Base-by-base conservation (phyloP, 2,888 invertebrate species). In the Apocheima hispidaria region DNA sequence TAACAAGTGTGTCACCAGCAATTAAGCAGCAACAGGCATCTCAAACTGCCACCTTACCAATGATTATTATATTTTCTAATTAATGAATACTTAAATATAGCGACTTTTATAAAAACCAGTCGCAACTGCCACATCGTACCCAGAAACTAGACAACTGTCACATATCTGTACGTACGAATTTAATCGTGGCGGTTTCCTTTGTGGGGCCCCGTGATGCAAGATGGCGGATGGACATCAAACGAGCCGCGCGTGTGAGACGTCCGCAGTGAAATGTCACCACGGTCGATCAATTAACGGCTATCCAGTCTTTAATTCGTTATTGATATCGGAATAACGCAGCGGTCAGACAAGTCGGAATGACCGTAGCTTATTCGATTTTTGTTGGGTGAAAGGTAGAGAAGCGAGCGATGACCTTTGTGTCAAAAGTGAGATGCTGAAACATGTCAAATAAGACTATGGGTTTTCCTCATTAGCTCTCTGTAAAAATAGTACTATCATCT, bases 191-290 rank as follows among this genome's bases (percentile, higher is more conserved):
- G 91, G 92, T 72, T 40, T 75, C 80, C 85, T 90, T 91, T 89
- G 86, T 81, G 75, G 68, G 53, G n/a, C 61, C 72, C 67, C 72
- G 74, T 68, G 70, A 71, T 66, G 59, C 75, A 84, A 83, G 79
- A 86, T 82, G 87, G 84, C 85, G 78, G 79, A 54, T 38, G 60
- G 54, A 63, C 77, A 83, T 88, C 88, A 92, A 90, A 92, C 78
- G 72, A 26, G 79, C 89, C 89, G 90, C 84, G 62, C 75, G 84
- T 82, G 84, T 84, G 85, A 83, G 80, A 79, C 82, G 75, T 79
- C 82, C 79, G 81, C 84, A 71, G 82, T 82, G 82, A 91, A 92
- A 92, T 92, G 91, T 92, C 92, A 91, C 91, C 91, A 86, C 86
- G 86, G 84, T 86, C 84, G 78, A 85, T 87, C 88, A 89, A 90